A percentile compares a stretch with the other conserved stretches of the same genome.
Evolutionary conservation across 2,797 vertebrate genomes (phyloP).

Genomic region (Capromys pilorides): DNA sequence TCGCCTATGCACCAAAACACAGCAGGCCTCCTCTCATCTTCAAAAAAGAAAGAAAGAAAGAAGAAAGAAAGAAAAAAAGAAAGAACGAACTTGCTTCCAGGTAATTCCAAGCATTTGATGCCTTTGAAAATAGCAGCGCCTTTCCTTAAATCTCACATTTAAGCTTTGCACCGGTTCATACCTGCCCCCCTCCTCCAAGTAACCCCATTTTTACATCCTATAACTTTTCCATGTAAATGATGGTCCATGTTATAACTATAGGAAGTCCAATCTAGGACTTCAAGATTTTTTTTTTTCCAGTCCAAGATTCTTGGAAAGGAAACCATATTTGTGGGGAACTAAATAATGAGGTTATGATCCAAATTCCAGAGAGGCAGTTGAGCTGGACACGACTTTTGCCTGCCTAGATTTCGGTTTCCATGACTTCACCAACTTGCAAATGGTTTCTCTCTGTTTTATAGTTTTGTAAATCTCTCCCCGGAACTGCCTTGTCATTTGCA

Average conservation of each 20-base stretch:
- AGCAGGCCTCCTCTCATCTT: neutral
- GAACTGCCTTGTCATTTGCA: slow-evolving; percentile 51
- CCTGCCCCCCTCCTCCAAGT: neutral
- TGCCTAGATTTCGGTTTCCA: slow-evolving; percentile 64
- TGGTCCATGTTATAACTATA: slow-evolving; percentile 6
- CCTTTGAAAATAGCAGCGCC: slow-evolving; percentile 21
- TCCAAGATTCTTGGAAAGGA: slow-evolving; percentile 58
- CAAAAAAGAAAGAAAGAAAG: slow-evolving; percentile 23
- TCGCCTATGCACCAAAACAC: slow-evolving; percentile 43
- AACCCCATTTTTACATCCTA: neutral
- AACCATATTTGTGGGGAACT: slow-evolving; percentile 49
- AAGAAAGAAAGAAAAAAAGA: no score
- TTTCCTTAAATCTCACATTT: slow-evolving; percentile 15
- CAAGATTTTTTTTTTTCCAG: slow-evolving; percentile 14
- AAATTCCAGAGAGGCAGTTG: slow-evolving; percentile 68
- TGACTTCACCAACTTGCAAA: slow-evolving; percentile 62
- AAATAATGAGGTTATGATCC: slow-evolving; percentile 36
- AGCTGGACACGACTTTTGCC: slow-evolving; percentile 48
- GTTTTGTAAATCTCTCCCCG: slow-evolving; percentile 28
- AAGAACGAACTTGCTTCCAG: slow-evolving; percentile 15
- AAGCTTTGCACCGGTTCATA: slow-evolving; percentile 35
- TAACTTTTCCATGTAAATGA: slow-evolving; percentile 25
- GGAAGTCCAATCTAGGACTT: slow-evolving; percentile 26
- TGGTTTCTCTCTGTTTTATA: slow-evolving; percentile 47
- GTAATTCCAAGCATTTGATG: neutral